Percentiles rank a stretch among this genome's conserved stretches.
These are phyloP conservation scores for Hermatobates lingyangjiaoensis DNA, from an alignment of 1,140 invertebrate species.

Conservation along the genomic window DNA sequence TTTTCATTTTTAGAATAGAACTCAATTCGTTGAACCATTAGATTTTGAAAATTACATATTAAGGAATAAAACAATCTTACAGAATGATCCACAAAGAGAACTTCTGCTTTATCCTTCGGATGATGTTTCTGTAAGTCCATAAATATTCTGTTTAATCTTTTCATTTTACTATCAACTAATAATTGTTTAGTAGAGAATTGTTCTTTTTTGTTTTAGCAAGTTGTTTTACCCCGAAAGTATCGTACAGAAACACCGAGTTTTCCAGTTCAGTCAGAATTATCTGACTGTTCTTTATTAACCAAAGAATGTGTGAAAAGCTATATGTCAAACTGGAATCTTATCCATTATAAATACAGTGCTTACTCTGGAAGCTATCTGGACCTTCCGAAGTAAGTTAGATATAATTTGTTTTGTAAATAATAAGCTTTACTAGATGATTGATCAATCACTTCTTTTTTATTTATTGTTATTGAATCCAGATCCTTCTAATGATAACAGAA, in stretches of 20 bases:
- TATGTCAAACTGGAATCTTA: slow-evolving; percentile 63
- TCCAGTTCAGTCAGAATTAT: slow-evolving; percentile 29
- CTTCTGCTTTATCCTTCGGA: slow-evolving; percentile 74
- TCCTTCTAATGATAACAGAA: too few relatives aligned
- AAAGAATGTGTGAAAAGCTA: slow-evolving; percentile 74
- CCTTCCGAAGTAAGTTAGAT: slow-evolving; percentile 60
- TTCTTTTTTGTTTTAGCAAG: slow-evolving; percentile 35
- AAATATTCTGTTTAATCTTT: neutral
- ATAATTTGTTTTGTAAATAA: too few relatives aligned
- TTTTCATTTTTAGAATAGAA: slow-evolving; percentile 43
- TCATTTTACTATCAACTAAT: neutral
- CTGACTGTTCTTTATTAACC: slow-evolving; percentile 49
- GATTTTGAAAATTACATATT: slow-evolving; percentile 78
- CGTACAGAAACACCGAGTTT: slow-evolving; percentile 56
- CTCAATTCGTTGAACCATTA: slow-evolving; percentile 58
- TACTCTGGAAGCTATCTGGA: slow-evolving; percentile 71
- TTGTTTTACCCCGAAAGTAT: slow-evolving; percentile 52
- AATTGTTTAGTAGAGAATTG: neutral
- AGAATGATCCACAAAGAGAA: slow-evolving; percentile 83
- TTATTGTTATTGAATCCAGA: too few relatives aligned
- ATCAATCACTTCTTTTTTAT: too few relatives aligned
- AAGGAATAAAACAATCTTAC: slow-evolving; percentile 74
- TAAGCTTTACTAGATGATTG: too few relatives aligned
- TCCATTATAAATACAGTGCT: slow-evolving; percentile 70
- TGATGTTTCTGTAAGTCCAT: slow-evolving; percentile 58